Conservation (phyloP, 2,113 vertebrate species). For the Myrmecophaga tridactyla region DNA sequence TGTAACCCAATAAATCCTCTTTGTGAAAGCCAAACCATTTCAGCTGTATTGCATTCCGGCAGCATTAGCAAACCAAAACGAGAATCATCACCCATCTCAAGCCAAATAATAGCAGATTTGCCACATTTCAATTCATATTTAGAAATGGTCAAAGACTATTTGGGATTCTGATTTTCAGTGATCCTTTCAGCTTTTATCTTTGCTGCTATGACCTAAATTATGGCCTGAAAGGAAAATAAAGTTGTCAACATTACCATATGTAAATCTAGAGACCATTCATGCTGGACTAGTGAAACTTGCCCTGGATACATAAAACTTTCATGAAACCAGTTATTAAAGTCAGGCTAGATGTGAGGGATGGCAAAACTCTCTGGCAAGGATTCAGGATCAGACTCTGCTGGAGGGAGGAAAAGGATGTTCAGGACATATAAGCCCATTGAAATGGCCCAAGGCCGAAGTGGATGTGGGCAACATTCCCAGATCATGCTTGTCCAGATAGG, state of each 20-base stretch:
- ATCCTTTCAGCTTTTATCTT: background rate
- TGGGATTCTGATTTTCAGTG: background rate
- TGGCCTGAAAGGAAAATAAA: constrained; percentile 2
- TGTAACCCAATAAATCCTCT: no score
- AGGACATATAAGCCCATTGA: background rate
- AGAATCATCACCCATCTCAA: background rate
- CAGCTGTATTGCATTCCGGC: no score
- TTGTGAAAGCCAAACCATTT: no score
- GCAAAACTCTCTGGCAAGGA: background rate
- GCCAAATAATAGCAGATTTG: constrained; percentile 29
- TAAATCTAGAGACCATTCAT: background rate
- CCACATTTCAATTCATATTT: background rate
- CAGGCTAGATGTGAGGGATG: background rate
- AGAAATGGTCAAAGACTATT: constrained; percentile 35
- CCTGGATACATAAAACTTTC: background rate
- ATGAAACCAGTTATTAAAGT: background rate
- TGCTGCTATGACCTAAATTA: background rate
- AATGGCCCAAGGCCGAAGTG: background rate
- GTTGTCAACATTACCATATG: background rate
- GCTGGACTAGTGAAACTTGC: background rate
- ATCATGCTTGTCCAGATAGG: background rate
- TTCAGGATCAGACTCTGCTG: background rate
- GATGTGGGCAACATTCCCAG: background rate
- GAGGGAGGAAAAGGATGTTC: background rate
- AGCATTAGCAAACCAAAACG: no score